phyloP scores from a whole-genome alignment of 1,140 invertebrate species.

The Saxidomus purpurata region DNA sequence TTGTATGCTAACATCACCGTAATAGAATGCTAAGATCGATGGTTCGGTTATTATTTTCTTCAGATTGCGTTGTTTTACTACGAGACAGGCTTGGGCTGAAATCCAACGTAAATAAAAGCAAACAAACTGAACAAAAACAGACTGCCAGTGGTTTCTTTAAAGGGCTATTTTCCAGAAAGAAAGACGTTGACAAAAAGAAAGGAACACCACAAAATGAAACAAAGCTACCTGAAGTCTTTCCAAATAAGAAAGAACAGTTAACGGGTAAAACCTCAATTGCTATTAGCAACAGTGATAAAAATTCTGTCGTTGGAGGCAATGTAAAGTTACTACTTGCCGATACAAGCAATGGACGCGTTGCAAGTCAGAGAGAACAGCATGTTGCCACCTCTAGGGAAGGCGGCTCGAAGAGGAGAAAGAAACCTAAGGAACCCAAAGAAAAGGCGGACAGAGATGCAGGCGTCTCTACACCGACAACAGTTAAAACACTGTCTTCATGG shows the following conservation, averaged over 20 bases:
- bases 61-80: constrained; percentile 1
- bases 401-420: background rate
- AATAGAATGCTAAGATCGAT: too few relatives aligned
- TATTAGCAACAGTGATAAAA: too few relatives aligned
- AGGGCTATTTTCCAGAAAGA: background rate
- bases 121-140: background rate
- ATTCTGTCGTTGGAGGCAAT: too few relatives aligned
- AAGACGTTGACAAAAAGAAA: background rate
- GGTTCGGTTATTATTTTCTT: background rate
- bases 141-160: background rate
- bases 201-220: background rate
- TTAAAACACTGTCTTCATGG: background rate
- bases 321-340: too few relatives aligned
- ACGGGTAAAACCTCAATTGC: background rate
- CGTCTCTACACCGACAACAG: background rate
- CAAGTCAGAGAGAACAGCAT: background rate
- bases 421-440: too few relatives aligned
- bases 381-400: background rate
- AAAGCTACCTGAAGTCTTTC: background rate
- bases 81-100: background rate
- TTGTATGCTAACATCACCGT: too few relatives aligned
- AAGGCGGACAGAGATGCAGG: background rate
- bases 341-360: background rate
- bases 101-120: background rate
- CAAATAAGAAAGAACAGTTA: background rate